phyloP scores from a whole-genome alignment of 2,113 vertebrate species.

The Tichodroma muraria region DNA sequence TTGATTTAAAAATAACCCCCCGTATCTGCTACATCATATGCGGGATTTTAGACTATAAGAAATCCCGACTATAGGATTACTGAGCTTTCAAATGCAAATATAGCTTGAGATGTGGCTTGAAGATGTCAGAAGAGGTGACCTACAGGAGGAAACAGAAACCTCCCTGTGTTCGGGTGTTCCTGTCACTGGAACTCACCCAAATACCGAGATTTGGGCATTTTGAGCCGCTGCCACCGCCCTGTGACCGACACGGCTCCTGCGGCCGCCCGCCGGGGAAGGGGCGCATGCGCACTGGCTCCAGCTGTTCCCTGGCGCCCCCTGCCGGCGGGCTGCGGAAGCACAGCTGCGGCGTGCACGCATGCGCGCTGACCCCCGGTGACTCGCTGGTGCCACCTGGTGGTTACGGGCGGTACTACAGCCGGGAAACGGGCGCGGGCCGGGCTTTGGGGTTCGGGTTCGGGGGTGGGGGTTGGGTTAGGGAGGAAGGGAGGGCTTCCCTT shows the following conservation, averaged over 20 bases:
- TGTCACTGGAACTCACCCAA: too few relatives aligned
- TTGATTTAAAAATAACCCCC: not conserved
- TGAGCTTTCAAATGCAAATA: too few relatives aligned
- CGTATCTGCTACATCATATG: not conserved
- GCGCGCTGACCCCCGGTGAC: too few relatives aligned
- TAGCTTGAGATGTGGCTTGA: not conserved
- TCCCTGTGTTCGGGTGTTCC: rapidly evolving
- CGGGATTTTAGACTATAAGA: not conserved
- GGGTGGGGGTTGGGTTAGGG: not conserved
- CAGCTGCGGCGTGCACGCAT: too few relatives aligned
- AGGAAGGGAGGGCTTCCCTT: not conserved
- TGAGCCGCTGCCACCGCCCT: not conserved
- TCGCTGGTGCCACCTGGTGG: not conserved
- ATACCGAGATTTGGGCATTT: rapidly evolving
- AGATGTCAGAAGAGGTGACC: not conserved
- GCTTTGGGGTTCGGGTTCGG: too few relatives aligned
- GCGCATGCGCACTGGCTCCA: too few relatives aligned
- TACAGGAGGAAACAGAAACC: rapidly evolving
- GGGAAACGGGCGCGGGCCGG: not conserved
- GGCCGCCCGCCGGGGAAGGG: not conserved
- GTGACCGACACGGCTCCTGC: rapidly evolving
- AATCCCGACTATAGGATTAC: not conserved
- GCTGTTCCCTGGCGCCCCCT: not conserved
- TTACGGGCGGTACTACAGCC: not conserved
- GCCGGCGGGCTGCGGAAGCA: too few relatives aligned